Conservation (phyloP, 2,888 invertebrate species). For the Pheosia tremula region DNA sequence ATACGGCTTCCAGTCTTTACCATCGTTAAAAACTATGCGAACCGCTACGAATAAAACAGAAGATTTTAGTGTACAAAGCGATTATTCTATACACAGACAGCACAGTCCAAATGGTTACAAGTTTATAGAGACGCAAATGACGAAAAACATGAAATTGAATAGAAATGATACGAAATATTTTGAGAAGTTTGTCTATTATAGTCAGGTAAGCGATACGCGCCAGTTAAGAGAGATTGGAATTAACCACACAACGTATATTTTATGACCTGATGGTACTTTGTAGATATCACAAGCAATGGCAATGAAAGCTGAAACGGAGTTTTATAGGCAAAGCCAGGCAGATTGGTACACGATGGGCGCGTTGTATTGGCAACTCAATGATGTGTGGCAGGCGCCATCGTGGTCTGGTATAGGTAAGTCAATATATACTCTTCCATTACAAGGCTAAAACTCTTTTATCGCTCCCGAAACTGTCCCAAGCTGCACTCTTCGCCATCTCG, state of each 20-base stretch:
- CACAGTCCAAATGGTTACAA: constrained; percentile 91
- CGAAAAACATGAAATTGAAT: constrained; percentile 85
- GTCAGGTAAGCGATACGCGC: constrained; percentile 86
- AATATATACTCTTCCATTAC: background rate
- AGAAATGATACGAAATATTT: constrained; percentile 83
- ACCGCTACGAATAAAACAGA: constrained; percentile 80
- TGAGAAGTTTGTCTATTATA: constrained; percentile 90
- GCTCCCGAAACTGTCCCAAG: too few species aligned
- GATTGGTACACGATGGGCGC: constrained; percentile 95
- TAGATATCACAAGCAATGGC: constrained; percentile 96
- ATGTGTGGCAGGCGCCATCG: constrained; percentile 98
- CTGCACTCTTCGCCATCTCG: too few species aligned
- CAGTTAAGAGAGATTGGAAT: too few species aligned
- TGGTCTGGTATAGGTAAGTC: constrained; percentile 94
- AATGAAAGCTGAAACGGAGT: constrained; percentile 93
- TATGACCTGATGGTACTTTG: constrained; percentile 15
- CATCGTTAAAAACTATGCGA: constrained; percentile 88
- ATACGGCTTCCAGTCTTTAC: constrained; percentile 97
- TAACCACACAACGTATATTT: background rate
- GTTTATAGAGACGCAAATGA: constrained; percentile 86
- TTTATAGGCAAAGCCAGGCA: constrained; percentile 87
- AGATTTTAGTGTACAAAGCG: constrained; percentile 82
- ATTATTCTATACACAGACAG: constrained; percentile 91
- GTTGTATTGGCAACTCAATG: constrained; percentile 99
- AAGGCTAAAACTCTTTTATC: too few species aligned